Evolutionary conservation across 2,113 vertebrate genomes (phyloP).

Genomic region (Syrrhaptes paradoxus): DNA sequence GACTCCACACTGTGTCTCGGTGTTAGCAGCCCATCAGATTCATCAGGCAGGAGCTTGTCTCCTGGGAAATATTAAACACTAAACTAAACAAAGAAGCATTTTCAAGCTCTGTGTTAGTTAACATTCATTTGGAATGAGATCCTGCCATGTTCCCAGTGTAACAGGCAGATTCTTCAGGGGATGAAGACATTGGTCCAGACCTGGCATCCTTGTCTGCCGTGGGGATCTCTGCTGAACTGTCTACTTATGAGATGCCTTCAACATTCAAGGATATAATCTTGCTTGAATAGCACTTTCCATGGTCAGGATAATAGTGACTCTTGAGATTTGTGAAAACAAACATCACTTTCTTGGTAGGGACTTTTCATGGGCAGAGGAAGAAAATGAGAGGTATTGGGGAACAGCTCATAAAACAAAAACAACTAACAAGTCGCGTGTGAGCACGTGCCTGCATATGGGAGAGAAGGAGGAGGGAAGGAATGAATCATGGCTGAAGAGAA

Average conservation of each 20-base stretch:
- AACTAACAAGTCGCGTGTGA: not conserved
- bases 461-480: not conserved
- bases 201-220: not conserved
- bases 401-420: not conserved
- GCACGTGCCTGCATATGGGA: not conserved
- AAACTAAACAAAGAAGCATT: not conserved
- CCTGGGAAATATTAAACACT: not conserved
- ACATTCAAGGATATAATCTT: not conserved
- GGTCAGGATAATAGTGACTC: not conserved
- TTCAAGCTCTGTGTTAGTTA: not conserved
- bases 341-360: not conserved
- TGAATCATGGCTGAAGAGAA: not conserved
- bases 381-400: not conserved
- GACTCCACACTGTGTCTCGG: not conserved
- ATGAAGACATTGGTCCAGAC: not conserved
- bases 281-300: not conserved
- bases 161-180: not conserved
- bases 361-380: not conserved
- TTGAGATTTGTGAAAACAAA: not conserved
- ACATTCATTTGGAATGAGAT: not conserved
- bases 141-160: not conserved
- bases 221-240: not conserved
- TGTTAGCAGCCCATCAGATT: not conserved
- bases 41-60: not conserved
- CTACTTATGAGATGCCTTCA: not conserved